Percentiles rank a stretch among this genome's conserved stretches.
Conservation (phyloP, 2,113 vertebrate species). For the Callocephalon fimbriatum region DNA sequence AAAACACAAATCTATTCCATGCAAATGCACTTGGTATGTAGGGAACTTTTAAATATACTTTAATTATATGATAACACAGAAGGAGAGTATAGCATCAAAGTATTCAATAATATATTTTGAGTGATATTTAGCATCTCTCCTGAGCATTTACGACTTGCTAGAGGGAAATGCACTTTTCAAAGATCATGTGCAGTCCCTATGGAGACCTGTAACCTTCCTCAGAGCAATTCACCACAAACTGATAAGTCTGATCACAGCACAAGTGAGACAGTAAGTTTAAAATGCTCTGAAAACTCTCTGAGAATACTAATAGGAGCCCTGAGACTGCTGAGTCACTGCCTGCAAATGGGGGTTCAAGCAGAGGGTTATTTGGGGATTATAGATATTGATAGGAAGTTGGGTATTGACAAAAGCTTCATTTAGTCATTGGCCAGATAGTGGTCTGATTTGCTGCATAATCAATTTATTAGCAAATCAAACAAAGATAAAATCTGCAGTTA, state of each 20-base stretch:
- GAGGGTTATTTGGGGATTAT: background rate
- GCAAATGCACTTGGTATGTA: constrained; percentile 38
- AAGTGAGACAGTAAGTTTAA: background rate
- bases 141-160: constrained; percentile 47
- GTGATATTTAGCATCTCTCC: constrained; percentile 59
- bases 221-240: constrained; percentile 40
- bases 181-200: constrained; percentile 62
- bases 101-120: constrained; percentile 49
- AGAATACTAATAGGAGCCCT: constrained; percentile 24
- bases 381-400: background rate
- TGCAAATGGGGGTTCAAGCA: background rate
- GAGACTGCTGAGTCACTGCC: constrained; percentile 32
- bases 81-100: background rate
- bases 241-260: constrained; percentile 35
- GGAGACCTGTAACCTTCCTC: constrained; percentile 68
- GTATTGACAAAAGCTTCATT: background rate
- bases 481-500: background rate
- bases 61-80: constrained; percentile 23
- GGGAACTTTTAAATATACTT: constrained; percentile 47
- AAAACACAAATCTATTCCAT: constrained; percentile 2
- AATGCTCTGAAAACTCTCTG: background rate
- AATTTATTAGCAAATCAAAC: background rate
- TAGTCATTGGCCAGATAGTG: background rate
- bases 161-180: constrained; percentile 63
- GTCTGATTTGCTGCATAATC: background rate